Conservation (phyloP, 2,888 invertebrate species). For the Pristionchus mayeri region DNA sequence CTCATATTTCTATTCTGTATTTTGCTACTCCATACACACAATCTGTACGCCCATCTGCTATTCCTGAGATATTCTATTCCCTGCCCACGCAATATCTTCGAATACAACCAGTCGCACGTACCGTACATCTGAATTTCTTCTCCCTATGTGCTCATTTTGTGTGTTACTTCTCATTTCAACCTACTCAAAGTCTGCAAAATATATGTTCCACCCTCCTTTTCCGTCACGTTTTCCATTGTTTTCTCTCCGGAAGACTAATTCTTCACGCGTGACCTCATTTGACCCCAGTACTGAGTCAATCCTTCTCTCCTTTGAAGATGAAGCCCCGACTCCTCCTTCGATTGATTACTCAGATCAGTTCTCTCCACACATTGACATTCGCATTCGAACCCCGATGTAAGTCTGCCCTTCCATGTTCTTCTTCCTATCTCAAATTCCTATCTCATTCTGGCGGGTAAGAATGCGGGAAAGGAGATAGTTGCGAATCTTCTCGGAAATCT, state of each 20-base stretch:
- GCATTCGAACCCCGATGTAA: constrained; percentile 11
- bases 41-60: no score
- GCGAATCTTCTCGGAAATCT: not conserved
- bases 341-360: not conserved
- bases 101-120: no score
- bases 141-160: no score
- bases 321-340: constrained; percentile 5
- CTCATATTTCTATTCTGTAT: no score
- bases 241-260: not conserved
- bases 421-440: not conserved
- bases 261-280: not conserved
- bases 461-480: not conserved
- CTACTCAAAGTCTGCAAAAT: not conserved
- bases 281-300: not conserved
- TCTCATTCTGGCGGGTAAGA: not conserved
- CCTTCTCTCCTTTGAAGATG: not conserved
- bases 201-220: not conserved
- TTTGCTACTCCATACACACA: no score
- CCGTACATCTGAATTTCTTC: no score
- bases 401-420: not conserved
- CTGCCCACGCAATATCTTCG: no score
- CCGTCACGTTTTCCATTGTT: not conserved
- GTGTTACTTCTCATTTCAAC: no score
- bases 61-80: no score
- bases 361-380: not conserved